Percentiles rank a stretch among this genome's conserved stretches.
These are phyloP conservation scores for Drosophila eohydei DNA, from an alignment of 2,888 invertebrate genomes.

Conservation along the genomic window DNA sequence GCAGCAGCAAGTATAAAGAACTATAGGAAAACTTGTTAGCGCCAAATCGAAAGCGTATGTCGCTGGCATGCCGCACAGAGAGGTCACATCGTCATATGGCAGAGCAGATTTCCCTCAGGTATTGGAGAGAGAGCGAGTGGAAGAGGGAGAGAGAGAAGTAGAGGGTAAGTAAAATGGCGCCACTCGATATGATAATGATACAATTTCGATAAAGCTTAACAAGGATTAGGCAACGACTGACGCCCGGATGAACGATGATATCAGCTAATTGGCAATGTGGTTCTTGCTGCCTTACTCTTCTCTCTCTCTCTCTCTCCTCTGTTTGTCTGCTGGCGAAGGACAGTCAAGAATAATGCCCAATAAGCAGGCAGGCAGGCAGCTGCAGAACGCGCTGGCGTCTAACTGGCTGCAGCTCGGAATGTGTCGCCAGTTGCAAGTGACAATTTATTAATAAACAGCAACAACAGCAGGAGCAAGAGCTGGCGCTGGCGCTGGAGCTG, in stretches of 20 bases:
- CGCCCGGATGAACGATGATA: slow-evolving; percentile 68
- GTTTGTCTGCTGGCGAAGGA: slow-evolving; percentile 6
- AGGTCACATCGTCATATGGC: slow-evolving; percentile 34
- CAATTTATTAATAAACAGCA: slow-evolving; percentile 78
- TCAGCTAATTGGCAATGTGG: slow-evolving; percentile 70
- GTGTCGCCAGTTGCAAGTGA: slow-evolving; percentile 69
- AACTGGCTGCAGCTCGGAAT: slow-evolving; percentile 2
- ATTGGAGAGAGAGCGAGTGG: slow-evolving; percentile 25
- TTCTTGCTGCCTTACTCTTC: slow-evolving; percentile 2
- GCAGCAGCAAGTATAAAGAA: slow-evolving; percentile 50
- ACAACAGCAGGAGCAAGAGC: slow-evolving; percentile 4
- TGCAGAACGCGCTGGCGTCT: slow-evolving; percentile 19
- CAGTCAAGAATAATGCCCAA: slow-evolving; percentile 49
- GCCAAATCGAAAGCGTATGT: slow-evolving; percentile 58
- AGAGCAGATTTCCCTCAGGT: slow-evolving; percentile 72
- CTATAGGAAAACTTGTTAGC: slow-evolving; percentile 68
- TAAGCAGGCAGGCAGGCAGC: slow-evolving; percentile 35
- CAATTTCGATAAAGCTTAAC: slow-evolving; percentile 76
- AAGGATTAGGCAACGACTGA: slow-evolving; percentile 58
- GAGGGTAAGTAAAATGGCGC: slow-evolving; percentile 53
- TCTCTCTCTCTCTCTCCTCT: slow-evolving; percentile 4
- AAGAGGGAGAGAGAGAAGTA: background rate
- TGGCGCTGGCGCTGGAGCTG: background rate
- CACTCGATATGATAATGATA: slow-evolving; percentile 78
- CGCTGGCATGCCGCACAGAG: slow-evolving; percentile 12